Evolutionary conservation across 2,888 invertebrate species (phyloP), one percentile per base, ranked within the genome.

Genomic region (Helobdella robusta): DNA sequence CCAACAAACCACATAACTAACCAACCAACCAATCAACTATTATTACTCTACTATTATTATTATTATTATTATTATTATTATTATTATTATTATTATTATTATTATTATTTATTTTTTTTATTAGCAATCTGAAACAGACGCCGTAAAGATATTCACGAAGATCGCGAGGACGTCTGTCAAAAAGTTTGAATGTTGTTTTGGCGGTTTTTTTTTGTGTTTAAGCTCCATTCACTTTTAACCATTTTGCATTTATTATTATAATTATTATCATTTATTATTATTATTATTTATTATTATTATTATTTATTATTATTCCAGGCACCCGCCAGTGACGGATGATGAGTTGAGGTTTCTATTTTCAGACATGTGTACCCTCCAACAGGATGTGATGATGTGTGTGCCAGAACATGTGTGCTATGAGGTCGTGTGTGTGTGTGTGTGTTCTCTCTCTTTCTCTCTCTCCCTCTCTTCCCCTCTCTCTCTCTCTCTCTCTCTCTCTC

Each of bases 311-410:
- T 40, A 20, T 64, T 63, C 44, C 67, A 77, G 76, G 64, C 70
- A 72, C 28, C 79, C 81, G 30, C 73, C 79, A 28, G 75, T 82
- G 66, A 79, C 75, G 66, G 82, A 83, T 67, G 75, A 78, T 23
- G 83, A 85, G 66, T 87, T 87, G 87, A 83, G 84, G 65, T 81
- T 83, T 68, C 78, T 88, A n/a, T 79, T 87, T 34, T 83, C 83
- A 69, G 87, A 87, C 71, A 82, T 87, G 71, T 78, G 87, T 59
- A 84, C 85, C 62, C 78, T 87, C 64, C 86, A 86, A 70, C 80
- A 83, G 35, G 82, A 84, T 32, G 81, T 85, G 20, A 86, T 86
- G 72, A 75, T 75, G 0, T 83, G 83, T 70, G 76, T 86, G 25
- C 78, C 82, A 11, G 79, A 82, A 65, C 83, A 84, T 70, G 75